phyloP scores from a whole-genome alignment of 2,797 vertebrate species.

The Brachymystax lenok region DNA sequence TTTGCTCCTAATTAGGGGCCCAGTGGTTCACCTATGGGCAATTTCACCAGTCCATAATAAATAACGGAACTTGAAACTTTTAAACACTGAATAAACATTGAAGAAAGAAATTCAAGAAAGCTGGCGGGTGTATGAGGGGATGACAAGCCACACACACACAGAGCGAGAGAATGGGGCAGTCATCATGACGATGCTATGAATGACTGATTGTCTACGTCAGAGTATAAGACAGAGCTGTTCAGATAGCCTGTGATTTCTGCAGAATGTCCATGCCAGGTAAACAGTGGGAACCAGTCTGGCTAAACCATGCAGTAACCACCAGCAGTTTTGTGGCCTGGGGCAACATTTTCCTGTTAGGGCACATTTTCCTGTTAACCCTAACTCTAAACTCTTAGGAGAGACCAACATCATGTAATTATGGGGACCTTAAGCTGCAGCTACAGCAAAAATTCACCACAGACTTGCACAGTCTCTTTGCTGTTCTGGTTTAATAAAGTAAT shows the following conservation, averaged over 20 bases:
- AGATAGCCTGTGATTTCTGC: conserved; percentile 23
- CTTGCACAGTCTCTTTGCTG: conserved; percentile 57
- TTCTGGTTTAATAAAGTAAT: conserved; percentile 48
- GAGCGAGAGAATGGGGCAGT: neutral
- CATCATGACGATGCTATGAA: conserved; percentile 1
- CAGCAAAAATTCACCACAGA: conserved; percentile 73
- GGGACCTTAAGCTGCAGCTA: conserved; percentile 67
- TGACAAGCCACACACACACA: neutral
- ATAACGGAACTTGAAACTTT: too few species aligned
- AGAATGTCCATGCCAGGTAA: conserved; percentile 59
- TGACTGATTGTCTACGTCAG: conserved; percentile 12
- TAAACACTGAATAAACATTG: neutral
- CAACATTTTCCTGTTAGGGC: conserved; percentile 62
- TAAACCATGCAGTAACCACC: conserved; percentile 47
- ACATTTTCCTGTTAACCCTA: conserved; percentile 38
- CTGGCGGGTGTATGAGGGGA: neutral
- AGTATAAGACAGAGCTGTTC: neutral
- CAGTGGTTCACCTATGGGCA: too few species aligned
- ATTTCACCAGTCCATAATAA: too few species aligned
- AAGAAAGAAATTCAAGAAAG: conserved; percentile 11
- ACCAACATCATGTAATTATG: conserved; percentile 71
- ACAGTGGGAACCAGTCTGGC: conserved; percentile 56
- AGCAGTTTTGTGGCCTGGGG: conserved; percentile 58
- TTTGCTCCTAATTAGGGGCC: too few species aligned
- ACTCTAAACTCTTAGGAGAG: conserved; percentile 57